Evolutionary conservation across 2,797 vertebrate genomes (phyloP).

Genomic region (Tiaroga cobitis): DNA sequence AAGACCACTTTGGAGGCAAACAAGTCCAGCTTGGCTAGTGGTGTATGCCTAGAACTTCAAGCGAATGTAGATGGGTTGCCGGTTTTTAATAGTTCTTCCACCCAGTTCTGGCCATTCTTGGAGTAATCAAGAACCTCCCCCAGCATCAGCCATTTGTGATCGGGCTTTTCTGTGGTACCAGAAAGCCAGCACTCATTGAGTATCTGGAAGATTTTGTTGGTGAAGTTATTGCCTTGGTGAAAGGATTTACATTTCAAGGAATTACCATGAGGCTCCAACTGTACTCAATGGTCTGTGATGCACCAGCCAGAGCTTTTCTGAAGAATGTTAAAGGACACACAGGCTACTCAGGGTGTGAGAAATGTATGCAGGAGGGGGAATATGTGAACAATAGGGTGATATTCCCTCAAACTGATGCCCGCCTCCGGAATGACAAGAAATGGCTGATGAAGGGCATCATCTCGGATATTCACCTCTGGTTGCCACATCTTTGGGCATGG

Average conservation of each 20-base stretch:
- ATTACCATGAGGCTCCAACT: background rate
- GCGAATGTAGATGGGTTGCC: background rate
- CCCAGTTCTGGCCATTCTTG: constrained; percentile 2
- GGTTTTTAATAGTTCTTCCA: background rate
- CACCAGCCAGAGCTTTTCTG: constrained; percentile 27
- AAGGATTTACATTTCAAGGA: background rate
- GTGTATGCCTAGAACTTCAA: background rate
- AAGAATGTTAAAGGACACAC: constrained; percentile 38
- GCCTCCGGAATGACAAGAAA: background rate
- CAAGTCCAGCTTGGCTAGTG: background rate
- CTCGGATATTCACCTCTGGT: constrained; percentile 5
- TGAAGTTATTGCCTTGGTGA: background rate
- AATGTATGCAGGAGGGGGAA: constrained; percentile 4
- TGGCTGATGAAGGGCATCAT: constrained; percentile 26
- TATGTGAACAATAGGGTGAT: constrained; percentile 6
- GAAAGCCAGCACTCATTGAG: background rate
- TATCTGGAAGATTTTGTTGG: constrained; percentile 7
- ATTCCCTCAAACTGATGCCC: constrained; percentile 1
- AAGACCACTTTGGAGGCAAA: constrained; percentile 1
- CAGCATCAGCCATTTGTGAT: constrained; percentile 1
- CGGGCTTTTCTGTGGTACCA: background rate
- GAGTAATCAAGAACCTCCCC: background rate
- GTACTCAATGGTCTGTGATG: constrained; percentile 14
- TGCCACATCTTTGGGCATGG: constrained; percentile 14
- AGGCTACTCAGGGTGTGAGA: constrained; percentile 30